Evolutionary conservation across 1,140 invertebrate species (phyloP).

Genomic region (Choristoneura fumiferana): DNA sequence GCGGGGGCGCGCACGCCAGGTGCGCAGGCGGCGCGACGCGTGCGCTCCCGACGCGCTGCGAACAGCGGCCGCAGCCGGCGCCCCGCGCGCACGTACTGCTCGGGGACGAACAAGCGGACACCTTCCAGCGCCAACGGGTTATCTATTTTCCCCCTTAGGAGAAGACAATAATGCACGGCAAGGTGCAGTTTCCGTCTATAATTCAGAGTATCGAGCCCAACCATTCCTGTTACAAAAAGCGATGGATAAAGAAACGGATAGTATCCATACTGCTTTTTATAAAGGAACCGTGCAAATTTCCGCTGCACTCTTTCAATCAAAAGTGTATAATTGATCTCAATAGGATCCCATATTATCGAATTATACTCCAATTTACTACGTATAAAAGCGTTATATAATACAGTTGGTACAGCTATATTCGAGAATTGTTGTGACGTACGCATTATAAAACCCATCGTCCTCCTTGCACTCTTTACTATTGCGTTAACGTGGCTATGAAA

Average conservation of each 20-base stretch:
- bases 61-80: too few relatives aligned
- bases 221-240: neutral
- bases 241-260: neutral
- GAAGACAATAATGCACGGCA: neutral
- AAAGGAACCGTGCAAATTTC: neutral
- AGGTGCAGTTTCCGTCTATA: neutral
- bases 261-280: neutral
- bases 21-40: too few relatives aligned
- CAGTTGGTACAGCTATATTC: neutral
- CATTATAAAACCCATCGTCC: neutral
- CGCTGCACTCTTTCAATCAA: neutral
- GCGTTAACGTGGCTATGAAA: neutral
- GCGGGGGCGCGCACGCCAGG: too few relatives aligned
- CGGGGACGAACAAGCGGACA: too few relatives aligned
- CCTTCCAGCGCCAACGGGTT: neutral
- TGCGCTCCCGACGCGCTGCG: too few relatives aligned
- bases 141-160: neutral
- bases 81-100: too few relatives aligned
- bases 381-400: slow-evolving; percentile 3
- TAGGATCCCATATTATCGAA: neutral
- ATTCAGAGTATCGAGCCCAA: neutral
- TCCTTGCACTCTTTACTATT: neutral
- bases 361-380: neutral
- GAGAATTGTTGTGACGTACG: neutral
- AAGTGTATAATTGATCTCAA: neutral